phyloP scores from a whole-genome alignment of 2,113 vertebrate genomes.

The Toxotes chatareus region DNA sequence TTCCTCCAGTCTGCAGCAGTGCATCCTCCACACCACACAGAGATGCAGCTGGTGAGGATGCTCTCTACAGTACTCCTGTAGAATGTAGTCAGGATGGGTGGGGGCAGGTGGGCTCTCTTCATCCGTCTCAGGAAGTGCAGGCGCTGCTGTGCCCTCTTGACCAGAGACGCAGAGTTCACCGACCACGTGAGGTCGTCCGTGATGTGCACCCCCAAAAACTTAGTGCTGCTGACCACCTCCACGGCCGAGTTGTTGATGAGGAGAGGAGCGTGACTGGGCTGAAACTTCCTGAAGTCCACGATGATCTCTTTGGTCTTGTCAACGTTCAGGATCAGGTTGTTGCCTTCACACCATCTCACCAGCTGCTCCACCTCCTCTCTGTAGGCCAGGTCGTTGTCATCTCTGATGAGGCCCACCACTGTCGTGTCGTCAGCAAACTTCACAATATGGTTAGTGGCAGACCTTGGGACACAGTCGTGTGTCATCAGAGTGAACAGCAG shows the following conservation, averaged over 20 bases:
- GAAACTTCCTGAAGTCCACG: background rate
- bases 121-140: too few relatives aligned
- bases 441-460: background rate
- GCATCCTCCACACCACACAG: too few relatives aligned
- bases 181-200: background rate
- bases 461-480: background rate
- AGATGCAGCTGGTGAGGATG: too few relatives aligned
- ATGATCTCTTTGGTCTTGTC: background rate
- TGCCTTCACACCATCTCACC: background rate
- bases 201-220: background rate
- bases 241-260: background rate
- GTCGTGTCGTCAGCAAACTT: conserved; percentile 2
- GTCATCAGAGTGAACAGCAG: background rate
- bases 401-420: background rate
- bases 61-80: too few relatives aligned
- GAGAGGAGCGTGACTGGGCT: background rate
- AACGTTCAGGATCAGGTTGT: background rate
- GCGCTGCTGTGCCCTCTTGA: background rate
- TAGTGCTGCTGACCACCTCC: background rate
- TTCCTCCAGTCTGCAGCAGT: too few relatives aligned
- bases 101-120: too few relatives aligned
- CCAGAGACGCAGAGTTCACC: background rate
- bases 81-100: too few relatives aligned
- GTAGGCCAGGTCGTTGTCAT: background rate
- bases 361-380: too few relatives aligned